Base-by-base conservation (phyloP, 92 coral and sea anemone genomes). In the Porites evermanni region DNA sequence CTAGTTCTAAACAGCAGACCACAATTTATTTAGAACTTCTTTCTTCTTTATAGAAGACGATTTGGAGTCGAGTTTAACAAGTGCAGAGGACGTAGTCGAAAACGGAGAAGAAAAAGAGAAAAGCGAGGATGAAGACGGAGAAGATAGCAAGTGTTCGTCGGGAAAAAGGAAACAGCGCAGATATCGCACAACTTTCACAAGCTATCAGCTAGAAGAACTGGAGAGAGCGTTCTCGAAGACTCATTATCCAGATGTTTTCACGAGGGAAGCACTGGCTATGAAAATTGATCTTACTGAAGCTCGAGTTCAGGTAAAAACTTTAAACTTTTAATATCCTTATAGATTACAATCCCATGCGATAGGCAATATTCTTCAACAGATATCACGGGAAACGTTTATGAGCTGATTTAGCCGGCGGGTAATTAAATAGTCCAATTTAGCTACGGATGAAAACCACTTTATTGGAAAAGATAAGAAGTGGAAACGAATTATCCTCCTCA, bases 281-380 rank as follows among this genome's bases (percentile, higher is more conserved):
- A 97, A 97, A 80, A 97, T 97, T 75, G 99, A 97, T 84, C 89
- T 97, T 56, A 97, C 99, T 3, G 99, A 97, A 71, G 99, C 99
- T 6, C 95, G 99, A 4, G 99, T 97, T 9, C 99, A 97, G 99
- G 99, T 97, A 74, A 77, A 83, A 19, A 50, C n/a, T 8, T 58
- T 50, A 1, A 14, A 44, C 56, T n/a, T 44, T 38, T 72, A 56
- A 56, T 56, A 56, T 56, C 61, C 13, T 32, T 38, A 32, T 52
- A 61, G 74, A 23, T 81, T 38, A 38, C 47, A 4, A 51, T 18
- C 4, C 79, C 14, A n/a, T 20, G 52, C 52, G 52, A 76, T 53
- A 65, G 64, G 18, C 58, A 72, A 53, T 73, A 83, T 87, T 82
- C 77, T 75, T 86, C 83, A 70, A 85, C 47, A 38, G 47, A 38